Percentiles rank a stretch among this genome's conserved stretches.
Conservation (phyloP, 2,888 invertebrate species). For the Geophilus truncorum region DNA sequence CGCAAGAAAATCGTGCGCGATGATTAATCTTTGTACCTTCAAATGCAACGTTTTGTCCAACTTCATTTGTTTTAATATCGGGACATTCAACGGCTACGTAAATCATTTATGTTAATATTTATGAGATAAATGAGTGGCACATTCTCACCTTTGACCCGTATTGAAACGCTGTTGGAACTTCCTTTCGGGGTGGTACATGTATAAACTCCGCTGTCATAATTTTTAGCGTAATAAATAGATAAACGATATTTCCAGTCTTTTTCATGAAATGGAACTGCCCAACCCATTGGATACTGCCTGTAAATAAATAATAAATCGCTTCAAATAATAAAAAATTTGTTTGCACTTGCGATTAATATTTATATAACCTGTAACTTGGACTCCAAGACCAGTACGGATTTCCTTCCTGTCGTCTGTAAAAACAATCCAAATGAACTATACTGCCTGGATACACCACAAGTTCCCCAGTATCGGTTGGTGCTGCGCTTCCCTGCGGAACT, state of each 20-base stretch:
- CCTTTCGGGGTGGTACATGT: conserved; percentile 78
- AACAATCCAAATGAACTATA: conserved; percentile 74
- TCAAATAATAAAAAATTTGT: too few relatives aligned
- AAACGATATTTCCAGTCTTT: conserved; percentile 74
- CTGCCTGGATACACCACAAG: conserved; percentile 74
- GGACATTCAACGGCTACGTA: conserved; percentile 52
- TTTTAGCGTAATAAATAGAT: conserved; percentile 72
- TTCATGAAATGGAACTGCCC: conserved; percentile 69
- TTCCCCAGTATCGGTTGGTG: conserved; percentile 57
- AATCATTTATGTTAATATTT: too few relatives aligned
- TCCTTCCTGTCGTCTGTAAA: conserved; percentile 67
- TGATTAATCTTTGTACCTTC: conserved; percentile 76
- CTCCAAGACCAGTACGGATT: conserved; percentile 88
- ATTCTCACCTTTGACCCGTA: conserved; percentile 71
- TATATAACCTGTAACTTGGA: conserved; percentile 51
- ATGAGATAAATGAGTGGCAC: too few relatives aligned
- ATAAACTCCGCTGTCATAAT: conserved; percentile 76
- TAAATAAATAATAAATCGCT: too few relatives aligned
- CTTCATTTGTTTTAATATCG: conserved; percentile 41
- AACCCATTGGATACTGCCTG: conserved; percentile 68
- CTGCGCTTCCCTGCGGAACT: conserved; percentile 37
- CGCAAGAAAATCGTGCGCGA: conserved; percentile 69
- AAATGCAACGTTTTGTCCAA: conserved; percentile 58
- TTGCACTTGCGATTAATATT: too few relatives aligned
- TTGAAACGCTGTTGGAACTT: conserved; percentile 66